Percentiles rank a stretch among this genome's conserved stretches.
phyloP scores from a whole-genome alignment of 2,888 invertebrate species.

The Tuberolachnus salignus region DNA sequence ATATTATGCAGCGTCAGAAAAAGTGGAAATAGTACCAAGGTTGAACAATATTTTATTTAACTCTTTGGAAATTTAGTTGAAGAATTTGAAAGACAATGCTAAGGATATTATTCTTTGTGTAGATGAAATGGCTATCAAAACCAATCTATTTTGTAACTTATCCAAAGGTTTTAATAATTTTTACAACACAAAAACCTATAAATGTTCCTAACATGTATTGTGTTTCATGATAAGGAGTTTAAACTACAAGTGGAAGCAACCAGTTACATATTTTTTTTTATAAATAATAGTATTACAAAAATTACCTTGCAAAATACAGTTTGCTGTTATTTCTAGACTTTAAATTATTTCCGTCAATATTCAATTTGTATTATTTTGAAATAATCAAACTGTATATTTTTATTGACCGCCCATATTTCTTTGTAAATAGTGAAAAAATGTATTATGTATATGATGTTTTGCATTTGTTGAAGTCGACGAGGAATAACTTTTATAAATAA shows the following conservation, averaged over 20 bases:
- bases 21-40: slow-evolving; percentile 34
- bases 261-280: too few relatives aligned
- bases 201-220: slow-evolving; percentile 8
- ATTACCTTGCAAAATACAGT: too few relatives aligned
- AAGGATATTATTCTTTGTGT: slow-evolving; percentile 20
- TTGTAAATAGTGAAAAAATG: slow-evolving; percentile 19
- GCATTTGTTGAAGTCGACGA: slow-evolving; percentile 14
- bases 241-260: too few relatives aligned
- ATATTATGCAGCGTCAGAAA: slow-evolving; percentile 30
- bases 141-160: slow-evolving; percentile 27
- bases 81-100: slow-evolving; percentile 23
- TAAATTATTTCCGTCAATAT: too few relatives aligned
- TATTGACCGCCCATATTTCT: too few relatives aligned
- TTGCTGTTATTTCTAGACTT: too few relatives aligned
- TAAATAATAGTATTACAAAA: too few relatives aligned
- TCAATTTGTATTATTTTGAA: too few relatives aligned
- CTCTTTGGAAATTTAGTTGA: neutral
- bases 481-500: slow-evolving; percentile 32
- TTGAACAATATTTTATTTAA: slow-evolving; percentile 29
- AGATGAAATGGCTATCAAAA: slow-evolving; percentile 38
- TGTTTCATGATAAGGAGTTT: too few relatives aligned
- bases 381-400: too few relatives aligned
- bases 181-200: slow-evolving; percentile 18
- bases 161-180: slow-evolving; percentile 33
- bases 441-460: slow-evolving; percentile 22